Conservation (phyloP, 2,113 vertebrate species). For the Ornithorhynchus anatinus region DNA sequence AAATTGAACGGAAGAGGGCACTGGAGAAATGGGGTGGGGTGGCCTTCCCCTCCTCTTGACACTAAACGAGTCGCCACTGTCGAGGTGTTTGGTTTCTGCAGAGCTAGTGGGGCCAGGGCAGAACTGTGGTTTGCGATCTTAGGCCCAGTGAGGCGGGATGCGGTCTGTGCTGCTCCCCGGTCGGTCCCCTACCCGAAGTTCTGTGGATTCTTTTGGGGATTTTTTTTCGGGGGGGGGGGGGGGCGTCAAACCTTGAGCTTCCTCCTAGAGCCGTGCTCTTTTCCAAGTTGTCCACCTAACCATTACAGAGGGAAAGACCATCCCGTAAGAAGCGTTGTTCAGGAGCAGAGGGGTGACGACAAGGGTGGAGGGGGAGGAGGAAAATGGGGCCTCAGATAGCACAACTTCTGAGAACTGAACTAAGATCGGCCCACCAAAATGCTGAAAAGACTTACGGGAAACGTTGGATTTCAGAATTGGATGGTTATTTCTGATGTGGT, state of each 20-base stretch:
- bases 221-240: too few relatives aligned
- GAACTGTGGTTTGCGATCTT: neutral
- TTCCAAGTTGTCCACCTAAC: neutral
- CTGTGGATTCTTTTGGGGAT: neutral
- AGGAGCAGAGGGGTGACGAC: neutral
- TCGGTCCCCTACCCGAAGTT: neutral
- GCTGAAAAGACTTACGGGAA: too few relatives aligned
- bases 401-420: neutral
- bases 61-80: neutral
- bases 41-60: neutral
- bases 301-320: neutral
- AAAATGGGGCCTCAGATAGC: neutral
- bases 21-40: neutral
- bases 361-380: neutral
- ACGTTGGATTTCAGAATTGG: too few relatives aligned
- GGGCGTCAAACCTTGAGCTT: constrained; percentile 61
- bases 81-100: constrained; percentile 9
- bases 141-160: neutral
- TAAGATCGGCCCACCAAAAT: too few relatives aligned
- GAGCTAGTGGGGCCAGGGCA: neutral
- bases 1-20: neutral
- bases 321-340: too few relatives aligned
- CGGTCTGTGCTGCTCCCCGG: neutral
- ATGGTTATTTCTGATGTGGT: too few relatives aligned
- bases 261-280: neutral